phyloP scores from a whole-genome alignment of 2,113 vertebrate genomes.

The Clarias macrocephalus region DNA sequence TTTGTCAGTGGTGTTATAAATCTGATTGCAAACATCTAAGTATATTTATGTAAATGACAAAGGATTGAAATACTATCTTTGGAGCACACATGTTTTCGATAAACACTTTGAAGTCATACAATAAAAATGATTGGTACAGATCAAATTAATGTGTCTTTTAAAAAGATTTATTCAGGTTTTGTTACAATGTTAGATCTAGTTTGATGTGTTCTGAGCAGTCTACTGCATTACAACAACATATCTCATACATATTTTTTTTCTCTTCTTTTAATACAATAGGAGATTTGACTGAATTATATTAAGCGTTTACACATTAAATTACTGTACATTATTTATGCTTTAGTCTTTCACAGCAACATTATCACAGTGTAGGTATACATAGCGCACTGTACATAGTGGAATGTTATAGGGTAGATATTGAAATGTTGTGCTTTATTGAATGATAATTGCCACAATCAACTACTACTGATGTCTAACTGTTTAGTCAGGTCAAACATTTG shows the following conservation, averaged over 20 bases:
- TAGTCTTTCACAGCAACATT: background rate
- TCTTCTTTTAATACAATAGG: background rate
- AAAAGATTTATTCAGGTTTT: background rate
- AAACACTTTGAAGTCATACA: background rate
- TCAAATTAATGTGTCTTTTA: background rate
- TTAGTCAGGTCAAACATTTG: background rate
- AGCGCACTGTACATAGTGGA: background rate
- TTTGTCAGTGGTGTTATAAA: constrained; percentile 10
- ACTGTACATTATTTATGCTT: background rate
- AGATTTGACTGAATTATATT: background rate
- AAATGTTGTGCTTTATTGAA: background rate
- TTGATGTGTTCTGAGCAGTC: background rate
- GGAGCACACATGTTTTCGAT: background rate
- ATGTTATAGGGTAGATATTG: background rate
- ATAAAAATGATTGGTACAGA: background rate
- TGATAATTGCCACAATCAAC: background rate
- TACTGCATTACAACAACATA: background rate
- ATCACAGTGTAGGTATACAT: background rate
- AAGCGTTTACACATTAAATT: background rate
- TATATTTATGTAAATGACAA: background rate
- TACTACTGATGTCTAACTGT: background rate
- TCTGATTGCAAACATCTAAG: background rate
- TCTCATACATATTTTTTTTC: background rate
- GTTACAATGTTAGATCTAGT: background rate
- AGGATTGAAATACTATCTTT: background rate